Evolutionary conservation across 2,113 vertebrate genomes (phyloP), one percentile per base, ranked within the genome.

Genomic region (Rynchops niger): DNA sequence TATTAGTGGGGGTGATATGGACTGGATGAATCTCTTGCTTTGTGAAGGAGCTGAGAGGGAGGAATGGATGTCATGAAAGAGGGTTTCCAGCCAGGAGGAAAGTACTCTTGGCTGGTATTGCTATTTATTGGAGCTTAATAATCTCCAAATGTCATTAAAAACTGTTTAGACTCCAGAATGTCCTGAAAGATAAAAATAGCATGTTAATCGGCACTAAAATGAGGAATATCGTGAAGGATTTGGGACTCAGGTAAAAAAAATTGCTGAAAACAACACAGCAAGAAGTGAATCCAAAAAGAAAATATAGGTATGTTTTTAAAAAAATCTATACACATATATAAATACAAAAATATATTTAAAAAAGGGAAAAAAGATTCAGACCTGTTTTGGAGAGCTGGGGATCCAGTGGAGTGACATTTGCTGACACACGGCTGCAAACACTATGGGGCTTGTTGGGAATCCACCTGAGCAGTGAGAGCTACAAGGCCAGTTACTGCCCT

Each of bases 181-280:
- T 76, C 83, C 82, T 79, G 65, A 90, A 95, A 95, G 84, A 79
- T 76, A 95, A 95, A 97, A 96, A 94, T 66, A 95, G 53, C 58
- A 56, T 7, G 32, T 90, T 87, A 94, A 82, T 95, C 62, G 93
- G 53, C 34, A 65, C 74, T 91, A 91, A 94, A 95, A 77, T 81
- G 32, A 87, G 61, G 62, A 90, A 84, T 11, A 40, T 29, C 42
- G 27, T 45, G 43, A 92, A 78, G 40, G 90, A 82, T 47, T 42
- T 89, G 50, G 26, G 45, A 87, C 53, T 59, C 25, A 12, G 49
- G 50, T 86, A 59, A 78, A 82, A 83, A 83, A 74, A 86, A 10
- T 42, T 83, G 38, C 49, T 79, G 67, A 95, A 95, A 95, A 81
- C 45, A 93, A 79, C 40, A 69, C 27, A 79, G 72, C 34, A 91